Base-by-base conservation (phyloP, 2,888 invertebrate species). In the Lepeophtheirus nordmannii region DNA sequence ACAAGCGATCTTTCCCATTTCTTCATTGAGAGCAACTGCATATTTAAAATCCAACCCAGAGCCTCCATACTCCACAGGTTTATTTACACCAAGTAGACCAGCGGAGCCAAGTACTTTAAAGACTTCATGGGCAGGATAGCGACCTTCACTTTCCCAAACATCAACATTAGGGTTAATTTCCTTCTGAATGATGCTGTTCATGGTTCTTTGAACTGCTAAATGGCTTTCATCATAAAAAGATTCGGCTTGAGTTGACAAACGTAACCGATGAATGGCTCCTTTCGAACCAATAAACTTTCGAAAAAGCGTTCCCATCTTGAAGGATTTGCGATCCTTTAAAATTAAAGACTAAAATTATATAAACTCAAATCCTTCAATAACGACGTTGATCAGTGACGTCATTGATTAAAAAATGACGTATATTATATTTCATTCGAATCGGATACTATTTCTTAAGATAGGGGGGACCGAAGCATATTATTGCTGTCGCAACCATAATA, bases 151-250 rank as follows among this genome's bases (percentile, higher is more conserved):
- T 69, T 81, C 81, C 81, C 81, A 81, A 71, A 78, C 72, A 64
- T 78, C 77, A 10, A 81, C 78, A 72, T 75, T 72, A 2, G 80
- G 80, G 71, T 81, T 80, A 62, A 81, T 78, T 46, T 80, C 78
- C 67, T 73, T 74, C 17, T 79, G 77, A 68, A 80, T 78, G 8
- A 80, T 73, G 78, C 70, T 71, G 39, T 68, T 67, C 39, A 70
- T 53, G 10, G 70, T 69, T 37, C 61, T 67, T 60, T 70, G 70
- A 68, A 72, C 69, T 56, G 69, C 68, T 53, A 60, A 58, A 40
- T 72, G 72, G 58, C 71, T 71, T 60, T 70, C 71, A 65, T 71
- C 30, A 12, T 62, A 62, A 23, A 41, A 62, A 41, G 3, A n/a
- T 12, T 62, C 62, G 11, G 40, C 2, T 46, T 46, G 53, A 46